phyloP scores from a whole-genome alignment of 2,113 vertebrate genomes.

The Kobus ellipsiprymnus region DNA sequence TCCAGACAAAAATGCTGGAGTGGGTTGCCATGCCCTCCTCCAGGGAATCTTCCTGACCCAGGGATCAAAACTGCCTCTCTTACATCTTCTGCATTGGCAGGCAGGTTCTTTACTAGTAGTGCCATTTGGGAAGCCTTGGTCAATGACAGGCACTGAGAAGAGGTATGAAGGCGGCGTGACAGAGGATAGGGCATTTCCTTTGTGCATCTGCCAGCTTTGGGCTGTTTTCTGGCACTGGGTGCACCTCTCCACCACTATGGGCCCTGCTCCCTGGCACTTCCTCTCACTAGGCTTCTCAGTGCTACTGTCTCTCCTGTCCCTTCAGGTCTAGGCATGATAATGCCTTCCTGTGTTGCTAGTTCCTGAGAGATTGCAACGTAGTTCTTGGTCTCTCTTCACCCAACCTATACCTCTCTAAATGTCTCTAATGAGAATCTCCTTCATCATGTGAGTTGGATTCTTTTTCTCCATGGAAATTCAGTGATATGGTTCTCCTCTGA shows the following conservation, averaged over 20 bases:
- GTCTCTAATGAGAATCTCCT: neutral
- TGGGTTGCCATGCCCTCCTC: neutral
- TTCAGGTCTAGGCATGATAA: neutral
- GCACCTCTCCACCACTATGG: rapidly evolving
- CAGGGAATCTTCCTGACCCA: neutral
- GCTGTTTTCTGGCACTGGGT: neutral
- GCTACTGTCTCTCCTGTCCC: neutral
- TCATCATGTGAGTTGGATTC: neutral
- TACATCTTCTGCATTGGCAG: neutral
- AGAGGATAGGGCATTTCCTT: neutral
- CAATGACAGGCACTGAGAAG: neutral
- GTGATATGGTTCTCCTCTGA: neutral
- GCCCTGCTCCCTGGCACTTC: neutral
- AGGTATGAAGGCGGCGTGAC: neutral
- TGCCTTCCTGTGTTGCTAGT: neutral
- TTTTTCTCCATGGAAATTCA: neutral
- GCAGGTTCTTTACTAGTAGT: neutral
- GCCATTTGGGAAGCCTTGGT: neutral
- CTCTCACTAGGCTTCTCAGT: neutral
- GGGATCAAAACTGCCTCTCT: neutral
- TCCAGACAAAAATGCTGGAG: neutral
- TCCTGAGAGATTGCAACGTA: neutral
- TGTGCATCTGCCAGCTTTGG: neutral
- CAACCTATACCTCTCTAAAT: neutral
- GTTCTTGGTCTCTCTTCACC: neutral